phyloP scores from a whole-genome alignment of 2,797 vertebrate genomes.

The Tragelaphus oryx region DNA sequence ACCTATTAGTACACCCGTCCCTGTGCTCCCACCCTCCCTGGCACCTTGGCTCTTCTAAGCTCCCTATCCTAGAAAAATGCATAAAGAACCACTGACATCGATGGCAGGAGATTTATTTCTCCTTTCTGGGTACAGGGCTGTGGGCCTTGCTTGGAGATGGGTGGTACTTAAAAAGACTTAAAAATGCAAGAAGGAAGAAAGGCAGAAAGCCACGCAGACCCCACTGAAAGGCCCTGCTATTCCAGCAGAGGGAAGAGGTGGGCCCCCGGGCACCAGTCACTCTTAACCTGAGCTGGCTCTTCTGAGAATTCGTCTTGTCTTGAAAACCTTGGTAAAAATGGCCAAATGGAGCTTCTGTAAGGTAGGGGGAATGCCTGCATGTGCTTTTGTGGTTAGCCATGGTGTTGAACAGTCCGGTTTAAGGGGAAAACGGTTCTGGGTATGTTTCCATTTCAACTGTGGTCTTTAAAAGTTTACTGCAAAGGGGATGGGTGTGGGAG shows the following conservation, averaged over 20 bases:
- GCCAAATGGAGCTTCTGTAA: neutral
- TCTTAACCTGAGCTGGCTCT: neutral
- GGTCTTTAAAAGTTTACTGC: slow-evolving; percentile 11
- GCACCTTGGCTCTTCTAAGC: neutral
- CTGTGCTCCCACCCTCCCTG: neutral
- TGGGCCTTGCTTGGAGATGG: neutral
- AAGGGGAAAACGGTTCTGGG: slow-evolving; percentile 23
- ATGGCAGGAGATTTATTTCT: neutral
- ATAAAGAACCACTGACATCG: too few species aligned
- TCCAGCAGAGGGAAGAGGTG: neutral
- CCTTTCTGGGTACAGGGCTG: neutral
- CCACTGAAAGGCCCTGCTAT: neutral
- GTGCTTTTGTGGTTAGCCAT: slow-evolving; percentile 28
- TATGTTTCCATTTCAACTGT: slow-evolving; percentile 38
- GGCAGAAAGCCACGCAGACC: neutral
- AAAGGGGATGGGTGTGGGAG: slow-evolving; percentile 27
- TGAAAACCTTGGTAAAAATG: neutral
- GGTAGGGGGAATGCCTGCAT: neutral
- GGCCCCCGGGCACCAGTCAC: neutral
- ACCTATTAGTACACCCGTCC: neutral
- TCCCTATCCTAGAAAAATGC: neutral
- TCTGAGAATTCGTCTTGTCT: slow-evolving; percentile 30
- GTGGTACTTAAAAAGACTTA: neutral
- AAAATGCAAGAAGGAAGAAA: neutral
- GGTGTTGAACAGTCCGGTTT: neutral